Evolutionary conservation across 1,140 invertebrate species (phyloP), one percentile per base, ranked within the genome.

Genomic region (Drosophila sechellia): DNA sequence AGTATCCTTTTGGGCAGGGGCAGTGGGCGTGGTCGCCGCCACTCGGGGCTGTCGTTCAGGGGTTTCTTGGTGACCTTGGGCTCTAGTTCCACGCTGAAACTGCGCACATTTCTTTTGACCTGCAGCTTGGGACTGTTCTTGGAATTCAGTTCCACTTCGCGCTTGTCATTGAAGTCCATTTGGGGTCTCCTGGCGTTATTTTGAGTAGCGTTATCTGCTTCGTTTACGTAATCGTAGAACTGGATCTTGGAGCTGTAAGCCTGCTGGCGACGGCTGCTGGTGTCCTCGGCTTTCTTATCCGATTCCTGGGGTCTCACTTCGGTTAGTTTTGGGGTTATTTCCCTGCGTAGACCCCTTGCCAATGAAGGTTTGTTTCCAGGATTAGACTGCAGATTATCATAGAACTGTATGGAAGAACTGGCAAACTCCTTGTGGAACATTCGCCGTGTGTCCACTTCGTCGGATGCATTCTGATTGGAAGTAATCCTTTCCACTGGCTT

Each of bases 61-160:
- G 84, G 84, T 25, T 87, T 87, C 57, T 83, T 89, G 22, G 75
- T 77, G 17, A 89, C 55, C 52, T 60, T 40, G 1, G 75, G 65
- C 12, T 85, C 79, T 11, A 75, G 49, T 15, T 87, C 84, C 17
- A 77, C 64, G 27, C 77, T 84, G 3, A 91, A 59, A 43, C 74
- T 86, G 20, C 90, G 80, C 52, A 91, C 80, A 75, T 91, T 87
- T 22, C 81, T 71, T 50, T 91, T 91, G 43, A 91, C 78, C 66
- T 91, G 90, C 12, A 92, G 40, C 53, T 92, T 92, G 27, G 90
- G 90, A 43, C 90, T 92, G 42, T 92, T 92, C 46, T 92, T 92
- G 2, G 76, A 57, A 27, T 92, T 92, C 0, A 90, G 72, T 20
- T 92, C 90, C 61, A 92, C 58, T 49, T 91, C 90, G 2, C 83